Percentiles rank a stretch among this genome's conserved stretches.
phyloP scores from a whole-genome alignment of 1,140 invertebrate species.

The Zaprionus africanus region DNA sequence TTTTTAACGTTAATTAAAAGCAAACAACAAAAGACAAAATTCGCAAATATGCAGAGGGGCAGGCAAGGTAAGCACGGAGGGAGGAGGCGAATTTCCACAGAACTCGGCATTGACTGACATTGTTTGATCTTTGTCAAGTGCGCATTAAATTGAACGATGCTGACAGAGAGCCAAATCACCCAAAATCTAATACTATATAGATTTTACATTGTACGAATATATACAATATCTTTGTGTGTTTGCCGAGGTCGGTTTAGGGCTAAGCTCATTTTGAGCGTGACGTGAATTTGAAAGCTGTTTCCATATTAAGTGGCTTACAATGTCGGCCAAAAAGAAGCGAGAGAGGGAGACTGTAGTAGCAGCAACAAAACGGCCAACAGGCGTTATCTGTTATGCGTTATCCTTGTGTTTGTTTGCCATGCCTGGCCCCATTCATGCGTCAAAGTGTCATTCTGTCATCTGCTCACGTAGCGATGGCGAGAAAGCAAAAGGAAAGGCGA shows the following conservation, averaged over 20 bases:
- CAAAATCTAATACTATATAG: not conserved
- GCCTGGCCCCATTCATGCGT: slow-evolving; percentile 37
- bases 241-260: not conserved
- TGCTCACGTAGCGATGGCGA: slow-evolving; percentile 16
- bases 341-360: not conserved
- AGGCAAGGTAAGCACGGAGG: slow-evolving; percentile 64
- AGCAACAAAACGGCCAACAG: slow-evolving; percentile 38
- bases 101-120: not conserved
- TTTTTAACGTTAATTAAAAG: slow-evolving; percentile 59
- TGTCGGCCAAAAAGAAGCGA: slow-evolving; percentile 1
- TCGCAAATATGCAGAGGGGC: slow-evolving; percentile 69
- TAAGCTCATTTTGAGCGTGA: slow-evolving; percentile 35
- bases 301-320: slow-evolving; percentile 40
- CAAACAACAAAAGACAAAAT: slow-evolving; percentile 40
- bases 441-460: slow-evolving; percentile 45
- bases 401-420: slow-evolving; percentile 20
- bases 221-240: not conserved
- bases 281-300: slow-evolving; percentile 31
- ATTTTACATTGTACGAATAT: not conserved
- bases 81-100: slow-evolving; percentile 1
- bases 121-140: not conserved
- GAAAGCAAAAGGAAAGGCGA: not conserved
- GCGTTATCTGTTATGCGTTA: slow-evolving; percentile 26
- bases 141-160: not conserved
- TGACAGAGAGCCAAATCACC: not conserved